Evolutionary conservation across 1,140 invertebrate genomes (phyloP).

Genomic region (Tetranychus urticae): DNA sequence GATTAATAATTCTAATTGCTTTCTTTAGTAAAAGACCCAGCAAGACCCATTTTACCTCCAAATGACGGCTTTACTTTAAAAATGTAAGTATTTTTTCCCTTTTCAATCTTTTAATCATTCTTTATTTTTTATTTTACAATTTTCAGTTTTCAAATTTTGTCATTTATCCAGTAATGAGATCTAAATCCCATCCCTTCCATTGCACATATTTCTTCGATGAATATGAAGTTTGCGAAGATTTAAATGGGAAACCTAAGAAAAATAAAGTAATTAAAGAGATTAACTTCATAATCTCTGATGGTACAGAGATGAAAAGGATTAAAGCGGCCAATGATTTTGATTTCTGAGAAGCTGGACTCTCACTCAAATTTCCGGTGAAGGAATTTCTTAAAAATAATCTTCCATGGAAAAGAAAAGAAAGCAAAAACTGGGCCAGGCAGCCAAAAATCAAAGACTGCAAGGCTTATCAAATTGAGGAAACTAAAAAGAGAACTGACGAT

Average conservation of each 20-base stretch:
- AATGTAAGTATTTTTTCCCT: no score
- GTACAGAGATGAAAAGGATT: conserved; percentile 34
- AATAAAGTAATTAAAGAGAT: background rate
- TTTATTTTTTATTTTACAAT: no score
- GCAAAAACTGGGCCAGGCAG: conserved; percentile 14
- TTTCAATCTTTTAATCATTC: no score
- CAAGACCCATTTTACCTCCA: no score
- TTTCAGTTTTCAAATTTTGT: no score
- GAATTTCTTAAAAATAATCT: conserved; percentile 42
- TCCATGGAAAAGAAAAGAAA: conserved; percentile 30
- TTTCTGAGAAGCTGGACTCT: conserved; percentile 40
- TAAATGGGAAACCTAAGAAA: conserved; percentile 3
- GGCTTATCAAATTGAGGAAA: conserved; percentile 24
- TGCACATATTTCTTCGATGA: background rate
- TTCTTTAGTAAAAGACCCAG: no score
- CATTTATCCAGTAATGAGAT: background rate
- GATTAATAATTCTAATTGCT: no score
- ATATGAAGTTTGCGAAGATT: conserved; percentile 3
- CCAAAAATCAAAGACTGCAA: conserved; percentile 71
- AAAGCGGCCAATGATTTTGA: conserved; percentile 30
- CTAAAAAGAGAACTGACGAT: conserved; percentile 34
- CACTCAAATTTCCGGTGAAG: conserved; percentile 37
- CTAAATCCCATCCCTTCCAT: background rate
- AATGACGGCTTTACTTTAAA: no score
- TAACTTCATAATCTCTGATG: conserved; percentile 68